Evolutionary conservation across 2,113 vertebrate species (phyloP).

Genomic region (Rhea pennata): DNA sequence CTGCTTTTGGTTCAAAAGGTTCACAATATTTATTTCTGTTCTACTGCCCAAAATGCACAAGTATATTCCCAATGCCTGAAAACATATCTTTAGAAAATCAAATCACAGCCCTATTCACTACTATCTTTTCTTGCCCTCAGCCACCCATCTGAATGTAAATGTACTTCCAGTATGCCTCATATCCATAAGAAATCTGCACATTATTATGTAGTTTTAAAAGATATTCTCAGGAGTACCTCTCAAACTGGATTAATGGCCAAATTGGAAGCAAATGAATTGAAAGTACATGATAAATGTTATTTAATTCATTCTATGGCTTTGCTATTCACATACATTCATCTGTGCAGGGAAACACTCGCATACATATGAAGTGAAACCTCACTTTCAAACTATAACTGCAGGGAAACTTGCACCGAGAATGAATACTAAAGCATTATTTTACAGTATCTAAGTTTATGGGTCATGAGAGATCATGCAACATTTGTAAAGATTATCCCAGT

Average conservation of each 20-base stretch:
- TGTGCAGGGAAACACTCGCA: background rate
- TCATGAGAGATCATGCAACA: background rate
- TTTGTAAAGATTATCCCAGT: background rate
- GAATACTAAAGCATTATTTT: background rate
- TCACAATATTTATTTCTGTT: background rate
- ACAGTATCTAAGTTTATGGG: background rate
- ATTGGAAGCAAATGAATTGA: constrained; percentile 5
- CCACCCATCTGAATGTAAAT: background rate
- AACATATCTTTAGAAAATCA: background rate
- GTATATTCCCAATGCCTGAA: background rate
- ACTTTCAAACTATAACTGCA: background rate
- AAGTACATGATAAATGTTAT: background rate
- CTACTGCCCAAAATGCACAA: background rate
- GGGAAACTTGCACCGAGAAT: background rate
- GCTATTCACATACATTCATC: background rate
- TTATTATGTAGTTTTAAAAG: background rate
- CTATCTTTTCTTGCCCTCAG: background rate
- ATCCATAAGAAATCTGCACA: background rate
- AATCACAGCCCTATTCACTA: background rate
- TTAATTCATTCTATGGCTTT: constrained; percentile 8
- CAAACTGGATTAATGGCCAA: background rate
- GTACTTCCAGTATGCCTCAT: background rate
- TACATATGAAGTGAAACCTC: background rate
- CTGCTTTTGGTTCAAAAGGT: background rate
- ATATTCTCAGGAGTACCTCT: background rate